phyloP scores from a whole-genome alignment of 2,113 vertebrate genomes.

The Coturnix japonica region DNA sequence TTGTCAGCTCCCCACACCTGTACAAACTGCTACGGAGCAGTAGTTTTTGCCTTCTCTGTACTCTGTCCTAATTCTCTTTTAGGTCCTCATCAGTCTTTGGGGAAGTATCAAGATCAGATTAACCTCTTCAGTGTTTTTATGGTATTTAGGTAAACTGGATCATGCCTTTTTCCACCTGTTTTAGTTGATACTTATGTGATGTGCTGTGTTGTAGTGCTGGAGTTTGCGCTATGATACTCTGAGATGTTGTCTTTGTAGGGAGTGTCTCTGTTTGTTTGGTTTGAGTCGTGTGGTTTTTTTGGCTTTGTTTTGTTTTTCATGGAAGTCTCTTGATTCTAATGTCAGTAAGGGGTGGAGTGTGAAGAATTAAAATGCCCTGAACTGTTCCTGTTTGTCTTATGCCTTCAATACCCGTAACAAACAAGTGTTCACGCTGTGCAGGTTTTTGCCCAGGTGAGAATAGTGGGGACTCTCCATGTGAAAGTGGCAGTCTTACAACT shows the following conservation, averaged over 20 bases:
- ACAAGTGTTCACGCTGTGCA: neutral
- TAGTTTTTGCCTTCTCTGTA: neutral
- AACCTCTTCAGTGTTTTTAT: neutral
- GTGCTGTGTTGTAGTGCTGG: neutral
- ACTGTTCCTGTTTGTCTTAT: neutral
- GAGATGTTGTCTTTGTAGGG: neutral
- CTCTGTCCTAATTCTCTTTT: neutral
- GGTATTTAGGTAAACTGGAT: neutral
- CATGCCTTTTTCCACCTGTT: neutral
- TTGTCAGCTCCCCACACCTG: neutral
- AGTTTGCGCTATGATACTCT: neutral
- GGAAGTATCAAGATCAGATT: neutral
- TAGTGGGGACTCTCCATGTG: neutral
- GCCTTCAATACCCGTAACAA: neutral
- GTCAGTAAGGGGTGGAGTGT: neutral
- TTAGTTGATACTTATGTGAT: neutral
- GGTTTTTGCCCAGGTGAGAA: constrained; percentile 6
- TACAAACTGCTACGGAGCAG: neutral
- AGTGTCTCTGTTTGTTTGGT: neutral
- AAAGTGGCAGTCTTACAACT: constrained; percentile 3
- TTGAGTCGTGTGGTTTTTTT: neutral
- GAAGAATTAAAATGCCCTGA: neutral
- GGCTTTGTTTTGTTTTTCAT: neutral
- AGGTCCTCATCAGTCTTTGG: neutral
- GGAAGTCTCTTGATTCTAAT: neutral